Base-by-base conservation (phyloP, 2,113 vertebrate species). In the Ahaetulla prasina region DNA sequence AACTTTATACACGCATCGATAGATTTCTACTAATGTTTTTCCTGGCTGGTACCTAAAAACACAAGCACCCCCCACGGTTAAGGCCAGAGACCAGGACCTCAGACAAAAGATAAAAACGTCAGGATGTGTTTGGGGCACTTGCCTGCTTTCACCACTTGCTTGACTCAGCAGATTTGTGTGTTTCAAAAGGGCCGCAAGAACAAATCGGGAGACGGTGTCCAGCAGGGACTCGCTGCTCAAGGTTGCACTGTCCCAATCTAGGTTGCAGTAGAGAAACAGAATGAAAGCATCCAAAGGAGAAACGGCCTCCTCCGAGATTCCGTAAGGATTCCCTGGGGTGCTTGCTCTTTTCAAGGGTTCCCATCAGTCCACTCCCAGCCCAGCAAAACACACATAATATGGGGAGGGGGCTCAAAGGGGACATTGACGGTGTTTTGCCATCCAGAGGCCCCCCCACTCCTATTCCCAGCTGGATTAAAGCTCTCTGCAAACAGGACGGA, bases 171-270 rank as follows among this genome's bases (percentile, higher is more conserved):
- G 97, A 92, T 98, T 98, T 0, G 99, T 99, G 92, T 99, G 99
- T 94, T 99, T 99, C 96, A 99, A 95, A 84, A 99, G 97, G n/a
- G 99, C 98, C 22, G 98, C 98, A 96, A 99, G 97, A 93, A 99
- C 98, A 96, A 99, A 99, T 96, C 98, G 98, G 95, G 99, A 99
- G 80, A 99, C 99, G 0, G 98, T 99, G 95, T 99, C 99, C 93
- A 99, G 94, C 49, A 99, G 98, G 0, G 98, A 98, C 94, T 99
- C 99, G 3, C 98, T 99, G 94, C 97, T 98, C 95, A 99, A 96
- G 90, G 98, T 98, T 50, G 98, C 98, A 92, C 98, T 99, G 97
- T 99, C 99, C 99, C 99, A 99, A 96, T 99, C 99, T 99, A 97
- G 95, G 96, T 97, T 97, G 35, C 23, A 39, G 20, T 0, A 45